A percentile compares a stretch with the other conserved stretches of the same genome.
Conservation (phyloP, 2,888 invertebrate genomes). For the Dynastes maya region DNA sequence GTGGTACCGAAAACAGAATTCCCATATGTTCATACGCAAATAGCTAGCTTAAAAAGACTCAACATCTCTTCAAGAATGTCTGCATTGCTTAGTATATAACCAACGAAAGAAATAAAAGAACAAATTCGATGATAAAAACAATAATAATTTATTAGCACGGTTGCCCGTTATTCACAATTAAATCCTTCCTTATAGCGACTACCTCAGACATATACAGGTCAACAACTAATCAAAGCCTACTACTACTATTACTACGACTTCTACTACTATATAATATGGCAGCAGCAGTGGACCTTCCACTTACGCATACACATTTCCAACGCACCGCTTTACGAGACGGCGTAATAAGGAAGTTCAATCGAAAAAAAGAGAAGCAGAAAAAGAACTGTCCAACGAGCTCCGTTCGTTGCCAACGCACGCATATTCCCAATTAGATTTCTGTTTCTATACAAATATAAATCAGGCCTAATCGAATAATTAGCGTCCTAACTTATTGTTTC, state of each 20-base stretch:
- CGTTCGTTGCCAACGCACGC: neutral
- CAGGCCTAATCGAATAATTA: conserved; percentile 43
- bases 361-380: neutral
- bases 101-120: neutral
- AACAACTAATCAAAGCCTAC: conserved; percentile 37
- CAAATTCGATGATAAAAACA: conserved; percentile 17
- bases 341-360: conserved; percentile 28
- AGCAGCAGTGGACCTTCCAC: neutral
- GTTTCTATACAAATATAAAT: conserved; percentile 44
- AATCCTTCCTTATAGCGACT: conserved; percentile 24
- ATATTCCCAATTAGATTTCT: conserved; percentile 42
- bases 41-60: neutral
- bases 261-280: neutral
- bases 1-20: too few species aligned
- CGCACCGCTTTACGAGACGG: neutral
- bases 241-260: neutral
- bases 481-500: neutral
- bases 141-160: conserved; percentile 25
- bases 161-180: conserved; percentile 36
- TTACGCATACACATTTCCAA: conserved; percentile 8
- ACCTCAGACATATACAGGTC: conserved; percentile 24
- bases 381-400: neutral
- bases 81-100: neutral
- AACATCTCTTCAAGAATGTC: neutral
- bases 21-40: too few species aligned